Base-by-base conservation (phyloP, 2,113 vertebrate genomes). In the Polypterus senegalus region DNA sequence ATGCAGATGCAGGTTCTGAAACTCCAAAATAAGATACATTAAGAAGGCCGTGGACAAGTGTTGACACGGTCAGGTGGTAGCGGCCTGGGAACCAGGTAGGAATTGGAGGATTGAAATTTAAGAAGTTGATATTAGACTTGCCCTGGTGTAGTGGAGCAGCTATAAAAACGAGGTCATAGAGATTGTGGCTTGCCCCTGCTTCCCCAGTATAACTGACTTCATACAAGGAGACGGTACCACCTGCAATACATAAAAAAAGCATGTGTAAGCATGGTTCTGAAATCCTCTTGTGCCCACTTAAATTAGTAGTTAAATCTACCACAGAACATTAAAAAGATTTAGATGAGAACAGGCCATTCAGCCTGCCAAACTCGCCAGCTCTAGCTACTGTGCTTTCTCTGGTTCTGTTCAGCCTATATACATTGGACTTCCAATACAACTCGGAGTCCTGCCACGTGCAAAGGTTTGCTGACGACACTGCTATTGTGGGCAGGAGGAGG, bases 131-230 rank as follows among this genome's bases (percentile, higher is more conserved):
- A 70, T 89, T 78, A 7, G 91, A 88, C 61, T 87, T 74, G 10
- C 70, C 85, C 60, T 53, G 85, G 74, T 88, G 82, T n/a, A 97
- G 73, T 0, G 96, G 92, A 0, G 91, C 78, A 0, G 93, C 92
- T 4, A 98, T 76, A 2, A 98, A 0, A 0, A 98, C 77, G 0
- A 98, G 89, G 69, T 97, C 91, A 0, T 98, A 98, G 3, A 77
- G 67, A 5, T 82, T 79, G 47, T 87, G 81, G 0, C 67, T 77
- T 0, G 79, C 63, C 3, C 91, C 93, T 0, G 77, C 76, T 0
- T 84, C 76, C 0, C 74, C 84, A 8, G 84, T 77, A 52, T 93
- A 97, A 4, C 60, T 86, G 3, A 94, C 68, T 70, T 93, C 88
- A 7, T 92, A 95, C 56, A 81, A 75, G 59, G 65, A 84, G 47